A percentile compares a stretch with the other conserved stretches of the same genome.
These are phyloP conservation scores for Idaea straminata DNA, from an alignment of 2,888 invertebrate species.

Conservation along the genomic window DNA sequence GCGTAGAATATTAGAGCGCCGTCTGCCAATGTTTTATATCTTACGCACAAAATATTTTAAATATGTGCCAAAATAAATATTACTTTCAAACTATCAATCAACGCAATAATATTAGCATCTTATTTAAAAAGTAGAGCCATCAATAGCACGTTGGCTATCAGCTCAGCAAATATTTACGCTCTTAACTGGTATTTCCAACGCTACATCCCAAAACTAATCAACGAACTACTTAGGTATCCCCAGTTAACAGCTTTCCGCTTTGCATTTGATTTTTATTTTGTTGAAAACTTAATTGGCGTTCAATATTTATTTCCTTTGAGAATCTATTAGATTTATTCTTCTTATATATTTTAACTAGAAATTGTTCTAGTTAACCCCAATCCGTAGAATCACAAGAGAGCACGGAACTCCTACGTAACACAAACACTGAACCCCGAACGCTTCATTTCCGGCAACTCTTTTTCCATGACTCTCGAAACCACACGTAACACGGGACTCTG, in stretches of 20 bases:
- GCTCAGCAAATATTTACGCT: slow-evolving; percentile 38
- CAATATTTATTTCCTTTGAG: background rate
- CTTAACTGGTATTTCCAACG: slow-evolving; percentile 47
- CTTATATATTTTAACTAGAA: background rate
- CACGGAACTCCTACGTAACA: slow-evolving; percentile 37
- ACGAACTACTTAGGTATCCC: slow-evolving; percentile 21
- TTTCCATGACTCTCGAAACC: slow-evolving; percentile 44
- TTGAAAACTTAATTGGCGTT: background rate
- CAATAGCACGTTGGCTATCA: slow-evolving; percentile 33
- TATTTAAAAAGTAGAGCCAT: slow-evolving; percentile 30
- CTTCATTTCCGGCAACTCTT: slow-evolving; percentile 56
- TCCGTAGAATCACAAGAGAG: background rate
- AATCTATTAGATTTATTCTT: background rate
- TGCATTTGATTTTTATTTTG: background rate
- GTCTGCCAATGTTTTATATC: background rate
- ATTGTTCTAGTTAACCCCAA: background rate
- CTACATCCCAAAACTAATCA: slow-evolving; percentile 37
- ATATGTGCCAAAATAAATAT: background rate
- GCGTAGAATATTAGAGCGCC: background rate
- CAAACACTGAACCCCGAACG: slow-evolving; percentile 52
- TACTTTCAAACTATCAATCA: background rate
- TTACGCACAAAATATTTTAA: background rate
- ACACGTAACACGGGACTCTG: slow-evolving; percentile 24
- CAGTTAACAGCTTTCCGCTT: background rate
- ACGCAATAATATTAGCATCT: background rate